Base-by-base conservation (phyloP, 1,140 invertebrate species). In the Bilobella aurantiaca region DNA sequence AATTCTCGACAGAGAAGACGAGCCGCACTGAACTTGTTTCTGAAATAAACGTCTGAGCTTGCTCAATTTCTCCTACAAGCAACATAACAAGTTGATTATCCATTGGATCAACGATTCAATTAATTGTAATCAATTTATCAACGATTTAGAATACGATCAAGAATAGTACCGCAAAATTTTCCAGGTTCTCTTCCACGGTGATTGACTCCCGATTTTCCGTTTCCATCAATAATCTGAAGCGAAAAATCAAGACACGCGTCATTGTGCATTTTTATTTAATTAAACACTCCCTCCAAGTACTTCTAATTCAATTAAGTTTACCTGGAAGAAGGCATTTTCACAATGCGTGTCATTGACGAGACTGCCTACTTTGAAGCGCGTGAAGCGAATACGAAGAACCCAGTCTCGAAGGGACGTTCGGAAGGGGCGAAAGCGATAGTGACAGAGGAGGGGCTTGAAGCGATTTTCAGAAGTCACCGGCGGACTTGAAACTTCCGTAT, bases 21-120 rank as follows among this genome's bases (percentile, higher is more conserved):
- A 95, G 84, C 74, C 89, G 89, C 12, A 95, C 91, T 77, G 91
- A 89, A 74, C 87, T 91, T 14, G 91, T 94, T 79, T 95, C 91
- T 16, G 91, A 93, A 74, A 94, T 93, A 79, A 93, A 94, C 3
- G 89, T 92, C 77, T 93, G 89, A 0, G 90, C 89, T 72, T 93
- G 91, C 74, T 95, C 92, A 18, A 88, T 91, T 75, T 95, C 91
- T 0, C 49, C 34, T 42, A 42, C 34, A 42, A 42, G 18, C 8
- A 42, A 42, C 18, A 42, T 12, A 42, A 42, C 8, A 42, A 42
- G 18, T 18, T 42, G 34, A 42, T 42, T 8, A 42, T 8, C 34
- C 18, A n/a, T n/a, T n/a, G n/a, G n/a, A n/a, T n/a, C n/a, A n/a
- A n/a, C n/a, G n/a, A n/a, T n/a, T n/a, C n/a, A n/a, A n/a, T n/a